Percentiles rank a stretch among this genome's conserved stretches.
Evolutionary conservation across 2,888 invertebrate genomes (phyloP).

Genomic region (Cantharis rustica): DNA sequence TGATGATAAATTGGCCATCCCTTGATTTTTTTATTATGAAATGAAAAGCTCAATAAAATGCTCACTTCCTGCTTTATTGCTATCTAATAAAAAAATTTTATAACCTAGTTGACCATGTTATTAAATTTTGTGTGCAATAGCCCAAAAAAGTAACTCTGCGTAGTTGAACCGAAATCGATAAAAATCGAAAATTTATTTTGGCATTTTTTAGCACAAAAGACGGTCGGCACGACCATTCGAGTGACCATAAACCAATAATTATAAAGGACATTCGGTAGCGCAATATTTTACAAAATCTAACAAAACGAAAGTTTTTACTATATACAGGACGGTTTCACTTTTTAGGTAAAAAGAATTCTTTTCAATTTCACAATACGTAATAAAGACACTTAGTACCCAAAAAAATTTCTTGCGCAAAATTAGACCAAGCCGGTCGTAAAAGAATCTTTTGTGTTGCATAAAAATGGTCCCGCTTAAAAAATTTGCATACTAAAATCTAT

Average conservation of each 20-base stretch:
- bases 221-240: conserved; percentile 8
- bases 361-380: conserved; percentile 28
- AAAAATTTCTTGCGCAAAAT: conserved; percentile 18
- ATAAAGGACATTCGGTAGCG: conserved; percentile 34
- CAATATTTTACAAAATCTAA: conserved; percentile 34
- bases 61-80: not conserved
- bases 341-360: conserved; percentile 35
- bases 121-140: not conserved
- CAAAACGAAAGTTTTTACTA: conserved; percentile 36
- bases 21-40: not conserved
- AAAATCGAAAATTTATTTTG: not conserved
- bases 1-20: not conserved
- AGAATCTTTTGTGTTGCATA: not conserved
- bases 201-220: not conserved
- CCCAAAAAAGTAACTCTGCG: not conserved
- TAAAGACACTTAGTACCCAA: conserved; percentile 15
- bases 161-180: not conserved
- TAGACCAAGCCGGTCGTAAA: not conserved
- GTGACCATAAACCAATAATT: conserved; percentile 34
- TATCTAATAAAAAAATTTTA: not conserved
- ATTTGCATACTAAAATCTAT: not conserved
- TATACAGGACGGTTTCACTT: conserved; percentile 34
- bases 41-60: not conserved
- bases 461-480: not conserved
- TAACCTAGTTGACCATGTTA: not conserved